phyloP scores from a whole-genome alignment of 2,797 vertebrate genomes.

The Tauraco hartlaubi region DNA sequence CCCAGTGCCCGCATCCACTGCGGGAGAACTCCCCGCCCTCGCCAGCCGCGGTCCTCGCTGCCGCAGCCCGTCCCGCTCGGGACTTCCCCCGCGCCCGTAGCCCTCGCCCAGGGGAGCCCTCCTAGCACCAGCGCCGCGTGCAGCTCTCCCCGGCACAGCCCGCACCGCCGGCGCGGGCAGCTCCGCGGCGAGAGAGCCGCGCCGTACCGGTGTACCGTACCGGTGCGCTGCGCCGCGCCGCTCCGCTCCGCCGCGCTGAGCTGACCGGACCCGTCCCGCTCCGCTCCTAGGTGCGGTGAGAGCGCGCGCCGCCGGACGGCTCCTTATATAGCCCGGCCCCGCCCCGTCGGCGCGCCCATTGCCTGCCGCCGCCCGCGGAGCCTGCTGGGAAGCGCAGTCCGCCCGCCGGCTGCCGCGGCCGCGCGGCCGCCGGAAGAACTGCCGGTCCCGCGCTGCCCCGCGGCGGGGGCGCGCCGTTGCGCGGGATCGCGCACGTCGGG shows the following conservation, averaged over 20 bases:
- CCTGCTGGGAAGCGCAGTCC: not conserved
- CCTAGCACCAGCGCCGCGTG: too few species aligned
- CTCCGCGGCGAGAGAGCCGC: not conserved
- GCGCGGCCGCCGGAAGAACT: not conserved
- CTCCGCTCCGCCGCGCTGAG: rapidly evolving
- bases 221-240: rapidly evolving
- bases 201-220: too few species aligned
- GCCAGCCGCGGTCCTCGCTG: not conserved
- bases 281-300: too few species aligned
- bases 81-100: not conserved
- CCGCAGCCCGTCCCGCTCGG: not conserved
- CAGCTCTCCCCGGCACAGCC: not conserved
- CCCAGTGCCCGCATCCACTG: not conserved
- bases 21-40: not conserved
- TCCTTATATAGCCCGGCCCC: not conserved
- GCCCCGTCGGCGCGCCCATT: not conserved
- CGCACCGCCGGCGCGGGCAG: not conserved
- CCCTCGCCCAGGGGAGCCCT: not conserved
- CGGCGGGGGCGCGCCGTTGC: too few species aligned
- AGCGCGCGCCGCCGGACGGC: not conserved
- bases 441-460: not conserved
- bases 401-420: rapidly evolving
- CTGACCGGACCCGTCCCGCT: too few species aligned
- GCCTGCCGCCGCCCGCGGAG: not conserved
- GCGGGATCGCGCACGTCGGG: too few species aligned